Conservation (phyloP, 2,113 vertebrate genomes). For the Ranitomeya imitator region DNA sequence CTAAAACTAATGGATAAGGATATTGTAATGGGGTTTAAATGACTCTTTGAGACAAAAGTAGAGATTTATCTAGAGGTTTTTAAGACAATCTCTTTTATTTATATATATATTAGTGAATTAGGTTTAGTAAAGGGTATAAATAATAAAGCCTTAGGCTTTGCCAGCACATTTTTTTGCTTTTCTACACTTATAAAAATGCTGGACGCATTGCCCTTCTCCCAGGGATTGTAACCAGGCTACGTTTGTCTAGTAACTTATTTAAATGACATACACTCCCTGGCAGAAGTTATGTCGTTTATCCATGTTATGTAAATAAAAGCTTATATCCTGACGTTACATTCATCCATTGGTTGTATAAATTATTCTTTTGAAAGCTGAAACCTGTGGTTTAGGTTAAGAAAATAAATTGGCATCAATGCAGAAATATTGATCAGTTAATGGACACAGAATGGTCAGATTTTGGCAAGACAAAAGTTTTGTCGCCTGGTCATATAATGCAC, state of each 20-base stretch:
- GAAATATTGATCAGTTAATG: no score
- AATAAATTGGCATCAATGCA: no score
- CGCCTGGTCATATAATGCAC: no score
- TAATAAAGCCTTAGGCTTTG: neutral
- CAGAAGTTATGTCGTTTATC: no score
- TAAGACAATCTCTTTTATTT: neutral
- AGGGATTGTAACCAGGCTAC: neutral
- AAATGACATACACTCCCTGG: no score
- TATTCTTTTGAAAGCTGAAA: no score
- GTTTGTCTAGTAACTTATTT: neutral
- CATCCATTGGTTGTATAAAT: no score
- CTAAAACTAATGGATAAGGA: constrained; percentile 17
- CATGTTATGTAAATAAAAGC: no score
- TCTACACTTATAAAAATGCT: neutral
- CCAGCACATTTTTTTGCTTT: neutral
- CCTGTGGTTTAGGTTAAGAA: no score
- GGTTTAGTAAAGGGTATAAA: neutral
- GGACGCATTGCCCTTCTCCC: neutral
- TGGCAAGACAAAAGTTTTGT: no score
- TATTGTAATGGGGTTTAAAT: constrained; percentile 52
- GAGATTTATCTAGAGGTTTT: constrained; percentile 13
- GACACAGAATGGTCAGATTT: no score
- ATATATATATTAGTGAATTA: neutral
- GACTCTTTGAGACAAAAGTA: constrained; percentile 39
- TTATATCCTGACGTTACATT: no score